Conservation (phyloP, 1,140 invertebrate species). For the Protaetia brevitarsis region DNA sequence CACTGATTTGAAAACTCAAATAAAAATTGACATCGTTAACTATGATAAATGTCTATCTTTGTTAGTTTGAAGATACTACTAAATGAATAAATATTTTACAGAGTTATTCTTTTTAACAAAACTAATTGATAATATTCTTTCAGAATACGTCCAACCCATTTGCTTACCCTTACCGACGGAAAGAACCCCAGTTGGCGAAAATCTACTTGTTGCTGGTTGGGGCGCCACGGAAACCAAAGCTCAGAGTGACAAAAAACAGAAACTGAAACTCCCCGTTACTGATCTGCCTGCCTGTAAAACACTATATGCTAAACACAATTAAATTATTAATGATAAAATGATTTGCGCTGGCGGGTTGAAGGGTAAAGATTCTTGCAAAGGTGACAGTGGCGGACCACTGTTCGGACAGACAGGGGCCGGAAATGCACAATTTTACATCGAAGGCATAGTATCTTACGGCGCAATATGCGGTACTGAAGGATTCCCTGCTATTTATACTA, state of each 20-base stretch:
- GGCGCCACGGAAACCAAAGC: slow-evolving; percentile 54
- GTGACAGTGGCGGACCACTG: slow-evolving; percentile 25
- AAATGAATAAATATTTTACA: too few relatives aligned
- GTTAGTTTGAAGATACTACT: too few relatives aligned
- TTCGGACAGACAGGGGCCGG: background rate
- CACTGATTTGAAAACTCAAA: too few relatives aligned
- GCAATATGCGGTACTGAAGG: slow-evolving; percentile 53
- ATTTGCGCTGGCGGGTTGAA: slow-evolving; percentile 60
- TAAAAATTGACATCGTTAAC: too few relatives aligned
- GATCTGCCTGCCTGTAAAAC: slow-evolving; percentile 45
- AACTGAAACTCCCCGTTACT: slow-evolving; percentile 50
- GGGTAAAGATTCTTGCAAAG: slow-evolving; percentile 63
- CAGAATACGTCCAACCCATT: slow-evolving; percentile 60
- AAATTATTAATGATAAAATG: slow-evolving; percentile 50
- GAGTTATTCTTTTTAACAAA: too few relatives aligned
- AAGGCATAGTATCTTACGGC: slow-evolving; percentile 61
- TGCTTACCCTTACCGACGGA: slow-evolving; percentile 58
- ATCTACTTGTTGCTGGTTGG: slow-evolving; percentile 63
- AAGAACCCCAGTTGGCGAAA: slow-evolving; percentile 39
- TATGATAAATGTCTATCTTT: too few relatives aligned
- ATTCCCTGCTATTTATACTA: slow-evolving; percentile 59
- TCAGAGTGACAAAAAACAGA: slow-evolving; percentile 46
- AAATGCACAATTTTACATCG: slow-evolving; percentile 47
- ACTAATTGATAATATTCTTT: too few relatives aligned
- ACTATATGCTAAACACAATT: slow-evolving; percentile 48